Conservation (phyloP, 2,888 invertebrate species). For the Allolobophora icterica region DNA sequence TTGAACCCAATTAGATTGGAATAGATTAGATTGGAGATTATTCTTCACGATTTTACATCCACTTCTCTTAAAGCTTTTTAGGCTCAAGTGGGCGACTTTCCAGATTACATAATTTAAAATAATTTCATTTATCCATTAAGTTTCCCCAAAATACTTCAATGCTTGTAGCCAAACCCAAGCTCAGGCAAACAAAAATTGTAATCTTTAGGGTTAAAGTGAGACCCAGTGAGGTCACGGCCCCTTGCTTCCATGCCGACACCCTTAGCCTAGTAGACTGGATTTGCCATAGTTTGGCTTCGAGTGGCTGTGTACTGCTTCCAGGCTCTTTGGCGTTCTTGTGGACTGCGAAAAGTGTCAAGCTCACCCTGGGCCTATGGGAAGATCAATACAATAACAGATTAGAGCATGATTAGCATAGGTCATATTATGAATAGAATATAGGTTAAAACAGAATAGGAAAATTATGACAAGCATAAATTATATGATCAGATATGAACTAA, state of each 20-base stretch:
- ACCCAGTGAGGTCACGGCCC: not conserved
- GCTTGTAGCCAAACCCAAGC: not conserved
- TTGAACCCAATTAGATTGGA: not conserved
- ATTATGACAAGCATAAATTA: not conserved
- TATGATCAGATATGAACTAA: too few relatives aligned
- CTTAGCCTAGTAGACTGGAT: not conserved
- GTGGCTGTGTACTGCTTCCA: not conserved
- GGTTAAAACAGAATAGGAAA: not conserved
- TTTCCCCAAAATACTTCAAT: too few relatives aligned
- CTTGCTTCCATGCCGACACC: not conserved
- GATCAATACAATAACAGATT: not conserved
- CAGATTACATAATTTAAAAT: not conserved
- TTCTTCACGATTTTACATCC: not conserved
- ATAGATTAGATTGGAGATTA: not conserved
- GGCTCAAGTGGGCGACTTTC: not conserved
- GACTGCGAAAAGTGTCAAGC: constrained; percentile 1
- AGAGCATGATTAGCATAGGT: not conserved
- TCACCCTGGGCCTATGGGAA: not conserved
- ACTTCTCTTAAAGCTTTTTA: not conserved
- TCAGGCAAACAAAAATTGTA: not conserved
- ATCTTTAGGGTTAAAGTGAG: not conserved
- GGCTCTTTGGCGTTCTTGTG: not conserved
- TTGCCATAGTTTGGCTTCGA: not conserved
- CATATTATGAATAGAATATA: not conserved
- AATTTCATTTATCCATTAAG: not conserved